These are phyloP conservation scores for Lota lota DNA, from an alignment of 2,113 vertebrate genomes.

Conservation along the genomic window DNA sequence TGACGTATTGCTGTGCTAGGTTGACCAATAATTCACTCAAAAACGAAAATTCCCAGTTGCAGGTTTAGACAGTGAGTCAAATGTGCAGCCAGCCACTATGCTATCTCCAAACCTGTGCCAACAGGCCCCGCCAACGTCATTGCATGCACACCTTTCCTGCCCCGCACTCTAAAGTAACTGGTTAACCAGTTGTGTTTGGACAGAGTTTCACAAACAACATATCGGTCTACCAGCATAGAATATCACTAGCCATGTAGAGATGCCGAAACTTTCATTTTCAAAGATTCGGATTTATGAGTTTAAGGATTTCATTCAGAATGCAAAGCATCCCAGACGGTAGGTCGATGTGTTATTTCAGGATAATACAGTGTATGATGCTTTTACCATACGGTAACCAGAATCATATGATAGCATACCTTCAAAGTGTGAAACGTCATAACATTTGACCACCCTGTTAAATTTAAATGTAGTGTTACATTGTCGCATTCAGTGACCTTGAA, in stretches of 20 bases:
- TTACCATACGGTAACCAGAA: too few relatives aligned
- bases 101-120: conserved; percentile 14
- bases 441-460: too few relatives aligned
- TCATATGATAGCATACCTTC: too few relatives aligned
- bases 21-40: too few relatives aligned
- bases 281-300: conserved; percentile 46
- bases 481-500: too few relatives aligned
- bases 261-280: conserved; percentile 63
- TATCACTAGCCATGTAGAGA: conserved; percentile 21
- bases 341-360: background rate
- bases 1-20: too few relatives aligned
- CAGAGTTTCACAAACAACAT: background rate
- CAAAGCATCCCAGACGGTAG: conserved; percentile 56
- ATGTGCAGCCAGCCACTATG: background rate
- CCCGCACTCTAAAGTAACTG: background rate
- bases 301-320: conserved; percentile 52
- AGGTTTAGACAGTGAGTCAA: too few relatives aligned
- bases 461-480: too few relatives aligned
- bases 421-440: too few relatives aligned
- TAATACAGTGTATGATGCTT: too few relatives aligned
- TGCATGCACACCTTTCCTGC: background rate
- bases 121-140: conserved; percentile 13
- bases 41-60: too few relatives aligned
- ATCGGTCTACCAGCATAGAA: background rate
- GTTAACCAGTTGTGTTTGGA: background rate